Evolutionary conservation across 2,888 invertebrate species (phyloP).

Genomic region (Ommatoiulus sabulosus): DNA sequence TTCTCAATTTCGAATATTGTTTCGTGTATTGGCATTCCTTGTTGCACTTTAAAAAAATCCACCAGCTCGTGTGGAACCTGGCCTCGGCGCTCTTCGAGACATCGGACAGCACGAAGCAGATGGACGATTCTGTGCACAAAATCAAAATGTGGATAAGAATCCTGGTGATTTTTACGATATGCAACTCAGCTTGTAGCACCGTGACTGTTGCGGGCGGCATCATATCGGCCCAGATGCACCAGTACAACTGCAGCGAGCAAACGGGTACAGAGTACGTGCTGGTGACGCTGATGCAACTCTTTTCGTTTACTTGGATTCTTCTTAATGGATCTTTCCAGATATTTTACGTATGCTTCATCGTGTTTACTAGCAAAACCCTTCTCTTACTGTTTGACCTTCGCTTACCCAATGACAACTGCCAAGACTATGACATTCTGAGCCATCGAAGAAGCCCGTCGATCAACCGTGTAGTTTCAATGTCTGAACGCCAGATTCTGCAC

Average conservation of each 20-base stretch:
- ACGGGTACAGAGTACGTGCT: background rate
- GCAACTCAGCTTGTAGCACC: background rate
- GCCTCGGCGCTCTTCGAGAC: background rate
- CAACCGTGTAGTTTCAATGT: background rate
- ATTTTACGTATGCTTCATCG: background rate
- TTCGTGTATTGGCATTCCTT: background rate
- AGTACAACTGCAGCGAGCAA: too few relatives aligned
- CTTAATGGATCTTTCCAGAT: background rate
- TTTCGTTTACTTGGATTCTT: background rate
- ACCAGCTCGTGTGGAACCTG: background rate
- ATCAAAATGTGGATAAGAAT: background rate
- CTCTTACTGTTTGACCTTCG: background rate
- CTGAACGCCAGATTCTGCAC: slow-evolving; percentile 3
- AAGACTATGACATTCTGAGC: background rate
- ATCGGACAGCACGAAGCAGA: background rate
- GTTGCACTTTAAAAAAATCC: background rate
- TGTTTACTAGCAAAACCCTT: background rate
- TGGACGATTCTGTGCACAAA: background rate
- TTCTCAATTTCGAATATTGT: background rate
- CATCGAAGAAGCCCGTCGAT: background rate
- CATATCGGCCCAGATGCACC: background rate
- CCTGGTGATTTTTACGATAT: background rate
- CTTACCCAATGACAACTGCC: background rate
- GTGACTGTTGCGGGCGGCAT: background rate
- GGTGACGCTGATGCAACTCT: background rate